Percentiles rank a stretch among this genome's conserved stretches.
These are phyloP conservation scores for Artibeus jamaicensis DNA, from an alignment of 2,797 vertebrate genomes.

Conservation along the genomic window DNA sequence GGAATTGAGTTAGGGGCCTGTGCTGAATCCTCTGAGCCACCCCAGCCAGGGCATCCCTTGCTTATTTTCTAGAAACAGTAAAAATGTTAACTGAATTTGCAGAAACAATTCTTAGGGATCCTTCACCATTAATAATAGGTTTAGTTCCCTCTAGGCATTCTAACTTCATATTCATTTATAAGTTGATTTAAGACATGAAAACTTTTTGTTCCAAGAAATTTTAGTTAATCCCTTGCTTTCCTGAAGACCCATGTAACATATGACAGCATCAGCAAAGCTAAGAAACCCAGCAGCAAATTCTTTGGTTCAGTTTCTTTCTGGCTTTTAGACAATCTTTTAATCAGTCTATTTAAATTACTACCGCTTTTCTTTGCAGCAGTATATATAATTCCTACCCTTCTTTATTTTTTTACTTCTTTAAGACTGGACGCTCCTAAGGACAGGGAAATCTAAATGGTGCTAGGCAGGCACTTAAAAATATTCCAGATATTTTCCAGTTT, in stretches of 20 bases:
- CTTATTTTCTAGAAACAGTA: neutral
- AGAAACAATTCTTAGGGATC: neutral
- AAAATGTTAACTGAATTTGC: neutral
- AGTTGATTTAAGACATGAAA: neutral
- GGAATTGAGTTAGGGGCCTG: too few relatives aligned
- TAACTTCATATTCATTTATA: neutral
- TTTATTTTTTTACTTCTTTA: neutral
- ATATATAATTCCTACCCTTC: neutral
- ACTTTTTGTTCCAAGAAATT: neutral
- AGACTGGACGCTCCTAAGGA: slow-evolving; percentile 44
- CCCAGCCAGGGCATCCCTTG: too few relatives aligned
- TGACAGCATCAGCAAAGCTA: neutral
- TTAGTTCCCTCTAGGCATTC: neutral
- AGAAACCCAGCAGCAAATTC: neutral
- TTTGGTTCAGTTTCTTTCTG: neutral
- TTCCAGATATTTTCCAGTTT: neutral
- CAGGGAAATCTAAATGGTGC: slow-evolving; percentile 25
- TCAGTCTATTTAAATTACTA: neutral
- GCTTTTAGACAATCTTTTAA: neutral
- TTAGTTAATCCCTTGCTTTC: neutral
- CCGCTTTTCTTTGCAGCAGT: neutral
- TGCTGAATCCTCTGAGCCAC: too few relatives aligned
- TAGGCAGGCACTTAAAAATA: neutral
- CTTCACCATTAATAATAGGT: neutral
- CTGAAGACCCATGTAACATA: neutral